A percentile compares a stretch with the other conserved stretches of the same genome.
phyloP scores from a whole-genome alignment of 2,797 vertebrate species.

The Poeciliopsis paucimaculata region DNA sequence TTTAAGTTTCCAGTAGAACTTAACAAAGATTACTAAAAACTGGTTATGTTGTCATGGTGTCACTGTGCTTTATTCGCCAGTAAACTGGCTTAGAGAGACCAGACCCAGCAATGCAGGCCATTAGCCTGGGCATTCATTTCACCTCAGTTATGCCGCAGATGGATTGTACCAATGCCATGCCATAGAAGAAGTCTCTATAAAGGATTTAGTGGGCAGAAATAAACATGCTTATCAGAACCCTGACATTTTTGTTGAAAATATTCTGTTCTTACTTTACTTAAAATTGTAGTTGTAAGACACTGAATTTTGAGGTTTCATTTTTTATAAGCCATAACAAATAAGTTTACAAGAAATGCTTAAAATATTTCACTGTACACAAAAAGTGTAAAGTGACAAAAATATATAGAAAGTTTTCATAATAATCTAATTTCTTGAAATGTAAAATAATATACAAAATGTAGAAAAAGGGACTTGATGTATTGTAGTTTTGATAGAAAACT shows the following conservation, averaged over 20 bases:
- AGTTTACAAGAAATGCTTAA: not conserved
- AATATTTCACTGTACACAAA: not conserved
- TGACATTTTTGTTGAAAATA: not conserved
- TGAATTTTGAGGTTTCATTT: not conserved
- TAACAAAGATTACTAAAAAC: not conserved
- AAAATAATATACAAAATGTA: not conserved
- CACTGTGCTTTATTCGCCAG: not conserved
- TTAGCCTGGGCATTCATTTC: not conserved
- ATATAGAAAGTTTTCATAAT: not conserved
- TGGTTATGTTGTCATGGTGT: not conserved
- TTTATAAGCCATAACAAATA: not conserved
- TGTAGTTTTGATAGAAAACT: not conserved
- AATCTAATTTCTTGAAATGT: not conserved
- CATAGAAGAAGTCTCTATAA: not conserved
- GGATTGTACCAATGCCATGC: not conserved
- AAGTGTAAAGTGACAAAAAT: not conserved
- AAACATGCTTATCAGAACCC: not conserved
- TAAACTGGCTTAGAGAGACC: not conserved
- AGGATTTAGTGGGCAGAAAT: not conserved
- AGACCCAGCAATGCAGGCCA: not conserved
- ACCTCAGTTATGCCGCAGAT: not conserved
- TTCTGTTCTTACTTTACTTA: not conserved
- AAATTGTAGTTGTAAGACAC: not conserved
- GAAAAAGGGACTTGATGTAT: not conserved
- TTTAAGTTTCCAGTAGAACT: not conserved